phyloP scores from a whole-genome alignment of 2,888 invertebrate genomes.

The Caenorhabditis zanzibari region DNA sequence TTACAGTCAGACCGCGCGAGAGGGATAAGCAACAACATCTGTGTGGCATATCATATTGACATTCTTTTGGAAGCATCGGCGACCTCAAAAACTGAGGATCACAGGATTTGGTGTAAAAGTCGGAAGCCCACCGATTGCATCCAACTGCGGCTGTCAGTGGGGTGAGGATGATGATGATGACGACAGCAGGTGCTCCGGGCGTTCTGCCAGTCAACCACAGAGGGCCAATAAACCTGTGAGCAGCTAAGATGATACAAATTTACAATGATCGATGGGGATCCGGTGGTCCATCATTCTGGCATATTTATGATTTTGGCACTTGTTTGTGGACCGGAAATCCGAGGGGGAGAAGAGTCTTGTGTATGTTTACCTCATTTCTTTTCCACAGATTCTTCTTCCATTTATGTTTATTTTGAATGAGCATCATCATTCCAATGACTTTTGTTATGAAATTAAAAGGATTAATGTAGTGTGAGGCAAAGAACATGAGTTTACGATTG shows the following conservation, averaged over 20 bases:
- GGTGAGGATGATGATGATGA: slow-evolving; percentile 40
- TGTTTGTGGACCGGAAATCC: slow-evolving; percentile 65
- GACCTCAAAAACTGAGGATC: slow-evolving; percentile 54
- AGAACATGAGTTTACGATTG: slow-evolving; percentile 61
- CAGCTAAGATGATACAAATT: slow-evolving; percentile 55
- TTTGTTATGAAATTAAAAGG: slow-evolving; percentile 64
- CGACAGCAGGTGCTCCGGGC: slow-evolving; percentile 58
- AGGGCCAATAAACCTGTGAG: slow-evolving; percentile 62
- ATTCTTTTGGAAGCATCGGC: slow-evolving; percentile 41
- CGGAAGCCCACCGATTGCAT: slow-evolving; percentile 52
- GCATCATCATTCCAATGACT: slow-evolving; percentile 58
- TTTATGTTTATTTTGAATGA: slow-evolving; percentile 65
- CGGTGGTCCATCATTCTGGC: slow-evolving; percentile 42
- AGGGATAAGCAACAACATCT: slow-evolving; percentile 24
- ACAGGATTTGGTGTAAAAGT: slow-evolving; percentile 46
- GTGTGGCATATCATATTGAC: slow-evolving; percentile 44
- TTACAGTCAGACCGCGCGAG: slow-evolving; percentile 20
- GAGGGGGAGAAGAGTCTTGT: slow-evolving; percentile 13
- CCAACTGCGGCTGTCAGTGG: slow-evolving; percentile 60
- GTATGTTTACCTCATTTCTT: slow-evolving; percentile 60
- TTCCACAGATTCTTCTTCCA: slow-evolving; percentile 31
- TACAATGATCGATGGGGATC: slow-evolving; percentile 66
- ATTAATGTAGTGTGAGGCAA: slow-evolving; percentile 56
- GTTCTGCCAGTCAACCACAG: slow-evolving; percentile 60
- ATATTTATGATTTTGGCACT: slow-evolving; percentile 66